Percentiles rank a stretch among this genome's conserved stretches.
Conservation (phyloP, 2,797 vertebrate species). For the Peromyscus eremicus region DNA sequence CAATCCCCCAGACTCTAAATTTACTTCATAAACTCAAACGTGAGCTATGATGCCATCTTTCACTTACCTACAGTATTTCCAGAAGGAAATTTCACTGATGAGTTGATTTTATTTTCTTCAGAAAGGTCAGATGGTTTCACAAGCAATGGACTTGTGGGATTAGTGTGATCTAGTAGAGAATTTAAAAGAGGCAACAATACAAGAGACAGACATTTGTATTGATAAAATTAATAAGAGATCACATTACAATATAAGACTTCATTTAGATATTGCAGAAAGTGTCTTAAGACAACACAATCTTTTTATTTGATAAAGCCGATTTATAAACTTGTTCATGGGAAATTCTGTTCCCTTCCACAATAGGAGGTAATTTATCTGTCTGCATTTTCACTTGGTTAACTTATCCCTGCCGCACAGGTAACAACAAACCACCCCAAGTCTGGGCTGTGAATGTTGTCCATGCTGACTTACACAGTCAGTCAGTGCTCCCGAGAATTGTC, state of each 20-base stretch:
- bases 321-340: neutral
- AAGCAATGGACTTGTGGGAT: conserved; percentile 96
- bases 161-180: conserved; percentile 92
- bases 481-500: conserved; percentile 26
- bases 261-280: conserved; percentile 36
- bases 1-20: conserved; percentile 50
- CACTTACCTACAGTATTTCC: conserved; percentile 95
- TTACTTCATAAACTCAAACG: conserved; percentile 28
- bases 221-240: conserved; percentile 50
- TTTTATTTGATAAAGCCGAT: conserved; percentile 63
- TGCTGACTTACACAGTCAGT: neutral
- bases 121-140: conserved; percentile 94
- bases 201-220: conserved; percentile 28
- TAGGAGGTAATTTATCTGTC: conserved; percentile 28
- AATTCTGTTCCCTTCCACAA: conserved; percentile 50
- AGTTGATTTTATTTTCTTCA: conserved; percentile 94
- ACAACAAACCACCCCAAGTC: conserved; percentile 9
- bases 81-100: conserved; percentile 95
- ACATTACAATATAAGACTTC: neutral
- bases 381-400: conserved; percentile 30
- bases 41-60: conserved; percentile 49
- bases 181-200: conserved; percentile 59
- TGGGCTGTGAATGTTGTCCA: neutral
- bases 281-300: conserved; percentile 29
- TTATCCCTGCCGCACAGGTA: conserved; percentile 20